These are phyloP conservation scores for Phalera bucephala DNA, from an alignment of 2,888 invertebrate genomes.

Conservation along the genomic window DNA sequence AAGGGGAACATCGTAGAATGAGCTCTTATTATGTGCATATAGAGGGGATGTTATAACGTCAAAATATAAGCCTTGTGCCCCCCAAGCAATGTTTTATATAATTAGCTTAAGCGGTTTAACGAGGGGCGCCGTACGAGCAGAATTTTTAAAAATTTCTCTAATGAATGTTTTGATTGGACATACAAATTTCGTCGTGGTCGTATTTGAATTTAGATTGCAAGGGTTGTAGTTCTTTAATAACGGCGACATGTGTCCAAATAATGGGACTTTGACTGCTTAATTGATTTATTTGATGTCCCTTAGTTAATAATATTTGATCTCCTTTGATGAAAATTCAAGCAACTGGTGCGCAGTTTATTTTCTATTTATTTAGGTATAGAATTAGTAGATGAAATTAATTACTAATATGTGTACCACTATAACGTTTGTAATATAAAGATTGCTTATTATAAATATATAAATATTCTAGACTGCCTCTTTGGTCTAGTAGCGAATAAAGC, in stretches of 20 bases:
- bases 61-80: slow-evolving; percentile 57
- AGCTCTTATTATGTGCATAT: slow-evolving; percentile 67
- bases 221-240: slow-evolving; percentile 54
- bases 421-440: too few species aligned
- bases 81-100: slow-evolving; percentile 67
- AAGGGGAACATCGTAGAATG: slow-evolving; percentile 61
- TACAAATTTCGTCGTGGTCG: slow-evolving; percentile 57
- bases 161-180: slow-evolving; percentile 79
- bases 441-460: too few species aligned
- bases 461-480: too few species aligned
- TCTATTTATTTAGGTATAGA: too few species aligned
- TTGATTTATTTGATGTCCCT: slow-evolving; percentile 35
- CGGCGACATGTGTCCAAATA: slow-evolving; percentile 75
- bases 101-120: slow-evolving; percentile 80
- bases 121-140: slow-evolving; percentile 53
- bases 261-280: slow-evolving; percentile 34
- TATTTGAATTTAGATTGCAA: slow-evolving; percentile 71
- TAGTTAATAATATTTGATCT: slow-evolving; percentile 35
- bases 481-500: too few species aligned
- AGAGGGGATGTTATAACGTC: slow-evolving; percentile 51
- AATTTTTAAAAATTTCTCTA: slow-evolving; percentile 62
- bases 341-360: too few species aligned
- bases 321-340: slow-evolving; percentile 13
- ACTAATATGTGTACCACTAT: too few species aligned
- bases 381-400: too few species aligned